Evolutionary conservation across 2,113 vertebrate genomes (phyloP), one percentile per base, ranked within the genome.

Genomic region (Scortum barcoo): DNA sequence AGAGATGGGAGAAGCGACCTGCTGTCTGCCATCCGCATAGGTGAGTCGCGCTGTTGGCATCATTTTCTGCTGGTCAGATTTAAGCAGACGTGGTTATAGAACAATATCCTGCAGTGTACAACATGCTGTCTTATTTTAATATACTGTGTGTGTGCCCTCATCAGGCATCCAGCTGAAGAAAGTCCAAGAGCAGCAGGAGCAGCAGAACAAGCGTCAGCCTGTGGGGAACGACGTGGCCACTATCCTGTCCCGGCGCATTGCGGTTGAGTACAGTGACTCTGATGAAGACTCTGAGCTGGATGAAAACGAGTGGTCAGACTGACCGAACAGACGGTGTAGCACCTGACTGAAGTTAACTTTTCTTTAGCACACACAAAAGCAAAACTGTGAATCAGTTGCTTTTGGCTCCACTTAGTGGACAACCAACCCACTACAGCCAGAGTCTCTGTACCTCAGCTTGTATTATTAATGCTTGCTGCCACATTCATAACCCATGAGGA

Each of bases 141-240:
- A 51, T 58, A 4, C 13, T 58, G 46, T 46, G 8, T 58, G 3
- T 85, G 7, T 72, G 12, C n/a, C 14, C 12, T 67, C 7, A 28
- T 51, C 74, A 99, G 98, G 98, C 65, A 99, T 99, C 78, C 97
- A 99, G 90, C 89, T 99, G 89, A 98, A 97, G 53, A 98, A 99
- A 87, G 98, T 98, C 8, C 98, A 99, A 90, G 98, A 99, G 83
- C 97, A 98, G 86, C 96, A 97, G 9, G 98, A 99, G 78, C 97
- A 98, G 89, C 97, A 98, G 91, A 97, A 95, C 60, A 97, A 97
- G 93, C 93, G 93, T 2, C 97, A 98, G 86, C 97, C 97, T 0
- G 96, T 97, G 1, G 97, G 97, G 12, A 97, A 99, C 0, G 98
- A 99, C 0, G 98, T 99, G 90, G 98, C 98, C 44, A 99, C 97